phyloP scores from a whole-genome alignment of 1,140 invertebrate genomes.

The Matsumurasca onukii region DNA sequence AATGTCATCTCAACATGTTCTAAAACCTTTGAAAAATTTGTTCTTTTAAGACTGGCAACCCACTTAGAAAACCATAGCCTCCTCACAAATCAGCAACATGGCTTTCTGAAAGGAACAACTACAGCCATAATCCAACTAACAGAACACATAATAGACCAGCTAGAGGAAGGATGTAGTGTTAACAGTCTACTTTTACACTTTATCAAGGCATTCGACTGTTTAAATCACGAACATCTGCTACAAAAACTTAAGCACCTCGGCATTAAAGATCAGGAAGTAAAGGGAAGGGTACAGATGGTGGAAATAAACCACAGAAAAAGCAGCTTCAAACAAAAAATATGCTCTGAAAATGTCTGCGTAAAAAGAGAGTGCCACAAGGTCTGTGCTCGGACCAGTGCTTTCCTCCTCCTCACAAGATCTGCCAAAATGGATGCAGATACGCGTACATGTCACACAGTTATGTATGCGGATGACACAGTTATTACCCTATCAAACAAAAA shows the following conservation, averaged over 20 bases:
- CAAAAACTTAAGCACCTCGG: not conserved
- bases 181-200: slow-evolving; percentile 2
- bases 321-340: not conserved
- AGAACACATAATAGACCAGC: too few species aligned
- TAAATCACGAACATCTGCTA: not conserved
- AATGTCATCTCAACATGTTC: too few species aligned
- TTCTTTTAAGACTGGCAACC: too few species aligned
- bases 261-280: not conserved
- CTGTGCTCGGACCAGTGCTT: slow-evolving; percentile 4
- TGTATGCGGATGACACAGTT: too few species aligned
- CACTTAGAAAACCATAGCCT: too few species aligned
- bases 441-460: not conserved
- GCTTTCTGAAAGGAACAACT: too few species aligned
- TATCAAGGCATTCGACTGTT: not conserved
- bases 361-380: not conserved
- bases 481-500: too few species aligned
- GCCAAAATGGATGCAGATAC: not conserved
- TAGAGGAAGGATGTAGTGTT: not conserved
- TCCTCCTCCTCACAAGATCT: not conserved
- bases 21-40: too few species aligned
- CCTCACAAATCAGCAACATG: too few species aligned
- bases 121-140: not conserved
- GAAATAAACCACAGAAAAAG: not conserved
- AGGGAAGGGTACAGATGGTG: not conserved
- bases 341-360: not conserved